Conservation (phyloP, 2,888 invertebrate genomes). For the Cerceris rybyensis region DNA sequence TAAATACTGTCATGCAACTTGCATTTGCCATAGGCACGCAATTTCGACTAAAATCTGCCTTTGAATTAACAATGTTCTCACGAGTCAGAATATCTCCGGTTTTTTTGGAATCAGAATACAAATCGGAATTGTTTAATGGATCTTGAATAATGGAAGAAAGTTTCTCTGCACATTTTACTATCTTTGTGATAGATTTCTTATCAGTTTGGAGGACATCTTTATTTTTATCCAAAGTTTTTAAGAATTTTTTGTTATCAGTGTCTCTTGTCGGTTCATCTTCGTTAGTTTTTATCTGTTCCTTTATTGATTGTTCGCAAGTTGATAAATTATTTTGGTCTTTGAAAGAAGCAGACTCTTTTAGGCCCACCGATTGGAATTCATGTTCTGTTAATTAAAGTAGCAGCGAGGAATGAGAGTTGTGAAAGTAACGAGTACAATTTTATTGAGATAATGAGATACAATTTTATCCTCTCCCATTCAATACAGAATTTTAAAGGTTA, state of each 20-base stretch:
- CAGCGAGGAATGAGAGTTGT: no score
- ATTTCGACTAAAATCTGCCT: not conserved
- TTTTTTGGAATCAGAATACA: not conserved
- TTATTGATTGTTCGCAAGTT: not conserved
- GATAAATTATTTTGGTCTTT: not conserved
- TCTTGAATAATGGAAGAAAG: not conserved
- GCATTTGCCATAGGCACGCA: not conserved
- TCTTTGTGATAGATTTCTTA: not conserved
- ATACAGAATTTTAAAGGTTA: no score
- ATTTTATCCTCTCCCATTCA: no score
- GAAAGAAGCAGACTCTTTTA: no score
- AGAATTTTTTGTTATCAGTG: not conserved
- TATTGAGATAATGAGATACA: no score
- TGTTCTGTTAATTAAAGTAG: no score
- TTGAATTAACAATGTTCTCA: not conserved
- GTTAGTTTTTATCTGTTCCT: not conserved
- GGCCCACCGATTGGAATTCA: no score
- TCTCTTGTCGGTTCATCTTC: constrained; percentile 38
- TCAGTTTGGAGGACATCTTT: no score
- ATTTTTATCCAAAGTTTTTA: not conserved
- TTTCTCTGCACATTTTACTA: not conserved
- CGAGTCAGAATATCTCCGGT: not conserved
- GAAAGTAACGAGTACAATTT: no score
- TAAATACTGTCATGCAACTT: not conserved
- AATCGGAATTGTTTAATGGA: not conserved